Base-by-base conservation (phyloP, 2,797 vertebrate species). In the Huso huso region DNA sequence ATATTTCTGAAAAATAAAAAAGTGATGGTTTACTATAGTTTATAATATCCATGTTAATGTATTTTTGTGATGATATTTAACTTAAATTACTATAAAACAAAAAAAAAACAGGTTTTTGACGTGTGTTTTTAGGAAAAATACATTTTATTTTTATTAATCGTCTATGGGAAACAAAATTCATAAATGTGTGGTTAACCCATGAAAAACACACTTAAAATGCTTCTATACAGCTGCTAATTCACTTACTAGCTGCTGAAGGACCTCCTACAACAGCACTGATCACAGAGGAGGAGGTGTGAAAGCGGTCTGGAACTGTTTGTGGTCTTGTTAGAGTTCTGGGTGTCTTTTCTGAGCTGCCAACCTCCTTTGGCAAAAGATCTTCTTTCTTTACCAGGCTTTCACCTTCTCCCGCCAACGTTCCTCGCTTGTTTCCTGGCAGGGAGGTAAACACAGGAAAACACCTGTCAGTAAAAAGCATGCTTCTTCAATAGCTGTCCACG, bases 281-380 rank as follows among this genome's bases (percentile, higher is more conserved):
- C 67, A 85, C 70, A 53, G 93, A 92, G 23, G 91, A 91, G 2
- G 89, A 78, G 72, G 90, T 93, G 61, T 52, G 65, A 67, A 91
- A 93, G 73, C 77, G 68, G 55, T 81, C 59, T 69, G 81, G 79
- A 8, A 70, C 75, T 2, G 75, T 76, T 11, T 6, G 74, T 61
- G 76, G 75, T 77, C 76, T 84, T 72, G 68, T 71, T 59, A 93
- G 75, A 0, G 69, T 86, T 81, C 82, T 81, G 6, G 85, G n/a
- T 8, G 74, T 84, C 71, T 87, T 90, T 69, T 79, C 73, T 53
- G 74, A 74, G 70, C 77, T 87, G 65, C 79, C 86, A 0, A 70
- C 74, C 62, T 87, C 79, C 57, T 86, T 71, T 0, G 85, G 77
- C 67, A 85, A 69, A 49, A 90, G 75, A 71, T 92, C 89, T 71